phyloP scores from a whole-genome alignment of 2,888 invertebrate genomes.

The Endomychus coccineus region DNA sequence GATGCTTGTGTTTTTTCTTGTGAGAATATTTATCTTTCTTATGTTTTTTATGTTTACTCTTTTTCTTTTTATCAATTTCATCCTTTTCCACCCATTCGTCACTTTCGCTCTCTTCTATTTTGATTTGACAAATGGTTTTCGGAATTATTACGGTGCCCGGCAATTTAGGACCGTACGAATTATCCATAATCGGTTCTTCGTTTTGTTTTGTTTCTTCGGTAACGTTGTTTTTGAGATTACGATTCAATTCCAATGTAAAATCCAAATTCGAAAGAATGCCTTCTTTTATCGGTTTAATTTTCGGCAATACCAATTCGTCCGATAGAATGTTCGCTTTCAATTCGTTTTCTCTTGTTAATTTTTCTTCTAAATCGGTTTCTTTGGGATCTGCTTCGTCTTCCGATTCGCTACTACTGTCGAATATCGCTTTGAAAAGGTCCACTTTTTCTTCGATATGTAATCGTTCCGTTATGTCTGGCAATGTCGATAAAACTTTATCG shows the following conservation, averaged over 20 bases:
- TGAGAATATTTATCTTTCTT: constrained; percentile 28
- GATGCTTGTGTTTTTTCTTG: constrained; percentile 17
- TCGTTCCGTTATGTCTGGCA: constrained; percentile 37
- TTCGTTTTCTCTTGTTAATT: constrained; percentile 25
- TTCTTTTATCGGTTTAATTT: constrained; percentile 38
- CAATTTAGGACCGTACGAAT: constrained; percentile 30
- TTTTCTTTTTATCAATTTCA: constrained; percentile 18
- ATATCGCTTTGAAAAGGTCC: constrained; percentile 86
- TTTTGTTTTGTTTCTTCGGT: constrained; percentile 8
- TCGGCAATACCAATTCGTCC: constrained; percentile 34
- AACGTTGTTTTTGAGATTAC: background rate
- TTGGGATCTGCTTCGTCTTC: constrained; percentile 44
- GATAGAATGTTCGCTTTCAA: constrained; percentile 33
- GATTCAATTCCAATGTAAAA: constrained; percentile 16
- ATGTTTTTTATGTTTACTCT: constrained; percentile 22
- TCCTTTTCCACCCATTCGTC: constrained; percentile 34
- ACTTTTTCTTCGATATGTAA: constrained; percentile 47
- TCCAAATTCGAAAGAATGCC: constrained; percentile 38
- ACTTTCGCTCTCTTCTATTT: constrained; percentile 17
- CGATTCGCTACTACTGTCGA: constrained; percentile 70
- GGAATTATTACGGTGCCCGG: constrained; percentile 20
- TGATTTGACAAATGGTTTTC: constrained; percentile 4
- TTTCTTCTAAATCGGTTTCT: constrained; percentile 27
- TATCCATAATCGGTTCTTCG: background rate
- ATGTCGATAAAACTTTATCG: constrained; percentile 12